Evolutionary conservation across 1,140 invertebrate species (phyloP).

Genomic region (Thalassaphorura encarpata): DNA sequence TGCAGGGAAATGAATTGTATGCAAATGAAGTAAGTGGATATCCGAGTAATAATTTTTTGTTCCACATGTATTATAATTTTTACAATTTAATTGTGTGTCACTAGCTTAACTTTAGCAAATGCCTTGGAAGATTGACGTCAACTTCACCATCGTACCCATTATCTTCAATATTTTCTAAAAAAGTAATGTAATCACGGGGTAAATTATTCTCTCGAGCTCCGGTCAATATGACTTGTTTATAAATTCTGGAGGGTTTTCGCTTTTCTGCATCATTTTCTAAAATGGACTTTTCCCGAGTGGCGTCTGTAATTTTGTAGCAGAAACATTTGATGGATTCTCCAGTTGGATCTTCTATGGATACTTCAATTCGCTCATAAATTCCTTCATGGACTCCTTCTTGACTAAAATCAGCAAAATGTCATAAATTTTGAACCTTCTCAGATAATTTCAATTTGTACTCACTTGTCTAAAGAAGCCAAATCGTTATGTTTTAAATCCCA

Average conservation of each 20-base stretch:
- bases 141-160: constrained; percentile 52
- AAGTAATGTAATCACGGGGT: constrained; percentile 54
- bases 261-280: no score
- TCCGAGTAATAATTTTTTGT: no score
- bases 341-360: constrained; percentile 46
- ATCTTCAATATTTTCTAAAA: constrained; percentile 50
- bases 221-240: constrained; percentile 49
- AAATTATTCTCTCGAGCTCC: constrained; percentile 60
- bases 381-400: constrained; percentile 63
- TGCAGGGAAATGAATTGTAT: no score
- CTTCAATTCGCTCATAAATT: constrained; percentile 54
- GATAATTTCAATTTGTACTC: constrained; percentile 58
- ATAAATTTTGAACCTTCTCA: constrained; percentile 45
- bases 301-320: constrained; percentile 53
- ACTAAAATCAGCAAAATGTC: constrained; percentile 38
- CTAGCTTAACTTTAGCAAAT: no score
- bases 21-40: no score
- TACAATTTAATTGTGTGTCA: no score
- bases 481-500: constrained; percentile 60
- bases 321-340: constrained; percentile 48
- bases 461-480: constrained; percentile 54
- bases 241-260: constrained; percentile 56
- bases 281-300: constrained; percentile 43
- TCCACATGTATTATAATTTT: no score
- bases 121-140: constrained; percentile 33